These are phyloP conservation scores for Caprella mutica DNA, from an alignment of 2,888 invertebrate species.

Conservation along the genomic window DNA sequence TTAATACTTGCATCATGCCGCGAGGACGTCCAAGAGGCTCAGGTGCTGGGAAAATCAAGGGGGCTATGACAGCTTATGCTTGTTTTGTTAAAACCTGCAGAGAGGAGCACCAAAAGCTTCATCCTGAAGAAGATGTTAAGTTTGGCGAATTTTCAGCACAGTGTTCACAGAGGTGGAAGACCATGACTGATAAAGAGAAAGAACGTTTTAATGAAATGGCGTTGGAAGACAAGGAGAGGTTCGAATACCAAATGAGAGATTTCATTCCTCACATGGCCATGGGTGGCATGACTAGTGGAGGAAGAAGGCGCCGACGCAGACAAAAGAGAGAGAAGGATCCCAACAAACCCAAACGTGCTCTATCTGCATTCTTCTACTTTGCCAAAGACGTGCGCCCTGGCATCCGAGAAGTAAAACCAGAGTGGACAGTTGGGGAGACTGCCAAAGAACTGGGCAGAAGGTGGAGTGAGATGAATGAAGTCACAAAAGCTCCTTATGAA, in stretches of 20 bases:
- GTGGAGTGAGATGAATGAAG: conserved; percentile 41
- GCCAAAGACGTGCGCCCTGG: conserved; percentile 47
- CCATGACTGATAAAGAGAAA: conserved; percentile 98
- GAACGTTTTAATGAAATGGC: conserved; percentile 98
- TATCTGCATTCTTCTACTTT: conserved; percentile 51
- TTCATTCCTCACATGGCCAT: conserved; percentile 85
- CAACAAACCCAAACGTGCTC: conserved; percentile 46
- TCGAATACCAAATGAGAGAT: conserved; percentile 88
- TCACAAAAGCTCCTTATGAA: conserved; percentile 41
- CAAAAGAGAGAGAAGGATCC: conserved; percentile 79
- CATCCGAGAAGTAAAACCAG: conserved; percentile 45
- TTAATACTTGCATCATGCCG: conserved; percentile 20
- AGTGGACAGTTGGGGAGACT: conserved; percentile 46
- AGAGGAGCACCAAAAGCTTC: conserved; percentile 99
- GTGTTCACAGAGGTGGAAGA: conserved; percentile 99
- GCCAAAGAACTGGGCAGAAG: conserved; percentile 45
- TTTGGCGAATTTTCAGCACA: conserved; percentile 98
- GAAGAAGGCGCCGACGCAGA: conserved; percentile 65
- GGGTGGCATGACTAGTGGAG: conserved; percentile 52
- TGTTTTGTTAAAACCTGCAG: conserved; percentile 98
- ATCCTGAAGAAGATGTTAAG: conserved; percentile 94
- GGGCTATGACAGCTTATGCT: conserved; percentile 89
- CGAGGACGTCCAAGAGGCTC: conserved; percentile 28
- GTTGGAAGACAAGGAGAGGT: conserved; percentile 89
- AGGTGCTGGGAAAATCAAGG: conserved; percentile 63